These are phyloP conservation scores for Pandemis corylana DNA, from an alignment of 2,888 invertebrate genomes.

Conservation along the genomic window DNA sequence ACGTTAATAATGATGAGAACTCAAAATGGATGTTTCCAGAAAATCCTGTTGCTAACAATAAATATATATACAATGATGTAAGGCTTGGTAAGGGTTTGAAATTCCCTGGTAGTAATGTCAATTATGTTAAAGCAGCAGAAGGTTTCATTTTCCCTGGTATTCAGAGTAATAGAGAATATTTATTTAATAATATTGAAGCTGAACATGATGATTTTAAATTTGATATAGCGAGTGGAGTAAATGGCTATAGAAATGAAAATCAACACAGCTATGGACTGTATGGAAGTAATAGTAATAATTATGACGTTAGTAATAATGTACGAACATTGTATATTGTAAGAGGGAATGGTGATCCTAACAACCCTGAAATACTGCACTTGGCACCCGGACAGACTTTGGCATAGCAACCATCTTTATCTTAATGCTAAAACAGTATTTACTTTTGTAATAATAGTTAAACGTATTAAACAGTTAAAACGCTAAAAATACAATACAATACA, in stretches of 20 bases:
- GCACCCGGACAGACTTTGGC: conserved; percentile 61
- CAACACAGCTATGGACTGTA: conserved; percentile 40
- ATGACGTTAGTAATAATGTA: conserved; percentile 46
- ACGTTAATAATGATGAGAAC: conserved; percentile 46
- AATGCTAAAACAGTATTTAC: too few species aligned
- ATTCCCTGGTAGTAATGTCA: conserved; percentile 49
- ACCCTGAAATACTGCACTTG: conserved; percentile 75
- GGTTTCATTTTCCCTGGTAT: conserved; percentile 50
- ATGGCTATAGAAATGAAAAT: conserved; percentile 31
- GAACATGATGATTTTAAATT: conserved; percentile 55
- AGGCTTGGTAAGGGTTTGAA: conserved; percentile 49
- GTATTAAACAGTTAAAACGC: too few species aligned
- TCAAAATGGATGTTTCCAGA: conserved; percentile 68
- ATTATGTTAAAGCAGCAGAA: conserved; percentile 41
- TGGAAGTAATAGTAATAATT: conserved; percentile 42
- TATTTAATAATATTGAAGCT: conserved; percentile 44
- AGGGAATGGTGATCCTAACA: conserved; percentile 77
- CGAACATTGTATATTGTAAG: conserved; percentile 75
- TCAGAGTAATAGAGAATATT: conserved; percentile 45
- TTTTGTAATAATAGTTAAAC: too few species aligned
- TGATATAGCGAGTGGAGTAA: conserved; percentile 48
- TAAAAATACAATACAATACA: too few species aligned
- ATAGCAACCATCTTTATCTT: too few species aligned
- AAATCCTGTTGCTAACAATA: conserved; percentile 32
- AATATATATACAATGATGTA: conserved; percentile 22